These are phyloP conservation scores for Sycophaga agraensis DNA, from an alignment of 1,140 invertebrate species.

Conservation along the genomic window DNA sequence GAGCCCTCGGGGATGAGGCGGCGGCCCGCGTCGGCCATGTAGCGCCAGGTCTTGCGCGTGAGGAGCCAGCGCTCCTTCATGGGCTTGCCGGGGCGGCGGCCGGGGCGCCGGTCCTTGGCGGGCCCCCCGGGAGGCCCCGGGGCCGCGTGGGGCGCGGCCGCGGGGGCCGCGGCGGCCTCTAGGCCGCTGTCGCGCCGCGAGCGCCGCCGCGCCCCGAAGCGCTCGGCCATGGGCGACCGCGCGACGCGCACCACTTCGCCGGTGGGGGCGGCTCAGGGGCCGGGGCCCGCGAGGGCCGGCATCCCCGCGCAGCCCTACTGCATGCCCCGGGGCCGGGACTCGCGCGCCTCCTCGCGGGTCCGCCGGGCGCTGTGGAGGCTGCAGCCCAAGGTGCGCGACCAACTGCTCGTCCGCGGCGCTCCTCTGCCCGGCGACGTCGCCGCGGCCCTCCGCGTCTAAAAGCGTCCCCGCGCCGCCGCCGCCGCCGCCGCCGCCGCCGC, in stretches of 20 bases:
- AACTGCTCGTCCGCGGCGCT: conserved; percentile 1
- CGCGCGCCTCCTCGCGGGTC: too few species aligned
- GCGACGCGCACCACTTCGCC: conserved; percentile 53
- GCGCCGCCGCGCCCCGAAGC: conserved; percentile 42
- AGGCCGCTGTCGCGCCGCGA: conserved; percentile 46
- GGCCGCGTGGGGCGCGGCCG: neutral
- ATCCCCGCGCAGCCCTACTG: neutral
- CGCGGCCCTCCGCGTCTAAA: conserved; percentile 12
- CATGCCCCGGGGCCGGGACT: too few species aligned
- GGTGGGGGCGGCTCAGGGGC: neutral
- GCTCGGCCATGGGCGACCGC: conserved; percentile 53
- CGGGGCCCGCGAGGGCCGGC: too few species aligned
- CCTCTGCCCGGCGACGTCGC: neutral
- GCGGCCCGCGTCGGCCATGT: conserved; percentile 86
- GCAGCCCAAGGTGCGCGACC: conserved; percentile 18
- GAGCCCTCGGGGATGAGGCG: conserved; percentile 72
- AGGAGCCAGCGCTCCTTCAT: conserved; percentile 80
- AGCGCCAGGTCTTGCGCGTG: conserved; percentile 85
- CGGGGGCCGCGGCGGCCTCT: conserved; percentile 26
- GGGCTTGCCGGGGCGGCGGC: conserved; percentile 53
- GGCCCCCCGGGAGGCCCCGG: conserved; percentile 38
- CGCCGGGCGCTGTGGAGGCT: conserved; percentile 17
- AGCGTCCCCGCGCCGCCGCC: conserved; percentile 18
- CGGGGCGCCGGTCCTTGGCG: conserved; percentile 48
- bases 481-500: neutral